Percentiles rank a stretch among this genome's conserved stretches.
Conservation (phyloP, 1,140 invertebrate genomes). For the Asobara japonica region DNA sequence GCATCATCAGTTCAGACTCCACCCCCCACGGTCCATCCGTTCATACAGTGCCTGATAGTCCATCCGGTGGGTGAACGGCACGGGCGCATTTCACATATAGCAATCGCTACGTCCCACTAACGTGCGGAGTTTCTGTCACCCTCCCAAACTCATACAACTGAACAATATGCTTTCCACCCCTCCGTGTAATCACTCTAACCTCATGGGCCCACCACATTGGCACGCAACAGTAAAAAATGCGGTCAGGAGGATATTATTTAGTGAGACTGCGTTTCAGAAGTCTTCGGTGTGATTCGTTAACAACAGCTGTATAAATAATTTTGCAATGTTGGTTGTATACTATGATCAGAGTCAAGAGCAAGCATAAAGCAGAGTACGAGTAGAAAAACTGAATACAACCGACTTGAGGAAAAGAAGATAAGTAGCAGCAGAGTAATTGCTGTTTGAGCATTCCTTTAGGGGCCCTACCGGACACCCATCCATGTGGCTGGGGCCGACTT, state of each 20-base stretch:
- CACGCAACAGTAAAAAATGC: slow-evolving; percentile 49
- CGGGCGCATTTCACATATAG: background rate
- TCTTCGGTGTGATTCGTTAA: too few relatives aligned
- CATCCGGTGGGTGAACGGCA: slow-evolving; percentile 25
- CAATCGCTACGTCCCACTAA: slow-evolving; percentile 36
- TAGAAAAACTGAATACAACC: too few relatives aligned
- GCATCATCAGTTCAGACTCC: slow-evolving; percentile 53
- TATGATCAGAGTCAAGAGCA: too few relatives aligned
- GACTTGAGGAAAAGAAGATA: too few relatives aligned
- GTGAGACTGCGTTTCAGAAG: slow-evolving; percentile 45
- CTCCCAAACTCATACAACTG: slow-evolving; percentile 32
- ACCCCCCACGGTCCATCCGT: slow-evolving; percentile 44
- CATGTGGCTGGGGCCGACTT: too few relatives aligned
- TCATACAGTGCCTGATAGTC: slow-evolving; percentile 10
- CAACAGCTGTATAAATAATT: too few relatives aligned
- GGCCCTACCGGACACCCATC: too few relatives aligned
- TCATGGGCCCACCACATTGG: slow-evolving; percentile 47
- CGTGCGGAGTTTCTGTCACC: slow-evolving; percentile 1
- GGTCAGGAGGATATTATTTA: slow-evolving; percentile 47
- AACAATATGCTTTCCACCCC: slow-evolving; percentile 53
- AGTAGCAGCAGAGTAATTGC: too few relatives aligned
- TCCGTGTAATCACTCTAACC: slow-evolving; percentile 57
- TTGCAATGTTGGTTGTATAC: too few relatives aligned
- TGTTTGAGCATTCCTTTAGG: too few relatives aligned
- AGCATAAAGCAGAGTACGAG: too few relatives aligned